Base-by-base conservation (phyloP, 1,140 invertebrate genomes). In the Papilio glaucus region DNA sequence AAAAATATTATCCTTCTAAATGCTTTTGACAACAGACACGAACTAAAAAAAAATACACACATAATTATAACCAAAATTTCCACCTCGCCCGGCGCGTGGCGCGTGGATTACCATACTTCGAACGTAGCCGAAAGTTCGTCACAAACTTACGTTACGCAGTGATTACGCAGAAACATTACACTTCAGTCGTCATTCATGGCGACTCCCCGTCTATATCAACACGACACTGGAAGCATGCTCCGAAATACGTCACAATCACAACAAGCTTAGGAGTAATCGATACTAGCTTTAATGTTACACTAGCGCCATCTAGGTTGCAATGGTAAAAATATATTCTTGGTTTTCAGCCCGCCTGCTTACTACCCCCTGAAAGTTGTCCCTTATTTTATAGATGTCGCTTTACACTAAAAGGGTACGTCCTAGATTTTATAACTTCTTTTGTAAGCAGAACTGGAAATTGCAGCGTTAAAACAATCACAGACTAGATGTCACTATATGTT, bases 241-340 rank as follows among this genome's bases (percentile, higher is more conserved):
- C 21, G 21, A 57, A 49, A 57, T 57, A 57, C 49, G 49, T 57
- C 49, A 57, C 21, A 57, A 57, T 53, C 49, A 53, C 12, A 57
- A 57, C 18, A 49, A 10, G 13, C 18, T 10, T 18, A 45, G 41
- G 41, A 13, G 1, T 45, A 45, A 45, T 49, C 45, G 21, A 49
- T 24, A 24, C 45, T 13, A 42, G n/a, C 21, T 49, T 21, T 49
- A 49, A 4, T n/a, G n/a, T n/a, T 49, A 49, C 45, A 3, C 18
- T 49, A 49, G 18, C 45, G 45, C 45, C 45, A 49, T 49, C 45
- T 49, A 49, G 18, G 45, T 18, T 49, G 3, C 45, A 10, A 49
- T 18, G 12, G 4, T 9, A 8, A 21, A 49, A 21, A 10, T 49
- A 49, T 9, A 21, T 49, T 49, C 45, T 18, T 49, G 15, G 45